These are phyloP conservation scores for Pelecanus crispus DNA, from an alignment of 2,113 vertebrate genomes.

Conservation along the genomic window DNA sequence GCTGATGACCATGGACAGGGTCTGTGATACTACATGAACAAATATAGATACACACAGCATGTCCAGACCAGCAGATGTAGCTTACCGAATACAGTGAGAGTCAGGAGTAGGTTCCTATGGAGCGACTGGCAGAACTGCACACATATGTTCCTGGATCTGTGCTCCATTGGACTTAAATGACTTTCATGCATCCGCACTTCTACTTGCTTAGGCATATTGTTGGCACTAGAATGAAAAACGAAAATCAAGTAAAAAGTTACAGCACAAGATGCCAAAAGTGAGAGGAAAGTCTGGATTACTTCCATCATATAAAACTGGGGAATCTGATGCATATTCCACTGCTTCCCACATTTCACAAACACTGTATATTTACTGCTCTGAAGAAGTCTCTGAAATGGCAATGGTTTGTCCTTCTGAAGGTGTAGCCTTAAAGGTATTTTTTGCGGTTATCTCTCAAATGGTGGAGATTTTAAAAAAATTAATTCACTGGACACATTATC, in stretches of 20 bases:
- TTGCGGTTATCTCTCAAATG: not conserved
- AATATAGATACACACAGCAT: not conserved
- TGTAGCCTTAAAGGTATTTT: not conserved
- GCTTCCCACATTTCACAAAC: not conserved
- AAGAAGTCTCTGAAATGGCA: not conserved
- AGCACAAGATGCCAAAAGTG: not conserved
- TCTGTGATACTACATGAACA: not conserved
- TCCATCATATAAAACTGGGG: not conserved
- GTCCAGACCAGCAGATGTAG: not conserved
- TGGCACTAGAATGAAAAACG: conserved; percentile 75
- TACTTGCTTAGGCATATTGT: conserved; percentile 98
- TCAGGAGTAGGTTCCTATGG: conserved; percentile 91
- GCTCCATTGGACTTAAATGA: conserved; percentile 86
- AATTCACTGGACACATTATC: not conserved
- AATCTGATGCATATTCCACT: not conserved
- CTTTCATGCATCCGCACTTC: conserved; percentile 97
- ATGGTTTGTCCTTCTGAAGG: not conserved
- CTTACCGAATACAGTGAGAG: conserved; percentile 92
- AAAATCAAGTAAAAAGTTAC: not conserved
- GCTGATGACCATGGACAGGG: not conserved
- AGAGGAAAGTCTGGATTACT: not conserved
- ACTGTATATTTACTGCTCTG: not conserved
- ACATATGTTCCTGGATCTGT: conserved; percentile 78
- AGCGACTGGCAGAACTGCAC: conserved; percentile 83
- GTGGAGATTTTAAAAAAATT: not conserved